Evolutionary conservation across 1,140 invertebrate species (phyloP).

Genomic region (Phthorimaea operculella): DNA sequence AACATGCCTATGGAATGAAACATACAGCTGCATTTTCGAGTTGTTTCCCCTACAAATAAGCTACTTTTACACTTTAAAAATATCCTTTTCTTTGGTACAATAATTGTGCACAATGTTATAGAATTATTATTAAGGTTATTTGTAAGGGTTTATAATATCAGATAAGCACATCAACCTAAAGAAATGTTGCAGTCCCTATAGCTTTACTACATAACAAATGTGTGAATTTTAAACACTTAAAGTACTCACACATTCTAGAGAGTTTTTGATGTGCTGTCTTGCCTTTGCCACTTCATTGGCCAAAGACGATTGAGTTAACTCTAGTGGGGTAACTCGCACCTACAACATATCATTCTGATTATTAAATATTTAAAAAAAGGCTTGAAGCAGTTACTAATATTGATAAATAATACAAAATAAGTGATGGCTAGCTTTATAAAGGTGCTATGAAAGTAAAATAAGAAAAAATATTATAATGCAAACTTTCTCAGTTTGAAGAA

Average conservation of each 20-base stretch:
- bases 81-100: not conserved
- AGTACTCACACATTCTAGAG: slow-evolving; percentile 72
- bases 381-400: not conserved
- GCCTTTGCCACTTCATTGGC: slow-evolving; percentile 75
- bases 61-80: not conserved
- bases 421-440: not conserved
- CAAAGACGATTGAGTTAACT: slow-evolving; percentile 59
- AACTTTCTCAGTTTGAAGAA: no score
- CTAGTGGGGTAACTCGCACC: slow-evolving; percentile 35
- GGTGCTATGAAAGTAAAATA: not conserved
- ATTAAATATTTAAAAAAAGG: not conserved
- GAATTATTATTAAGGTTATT: no score
- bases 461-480: no score
- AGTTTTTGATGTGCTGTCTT: slow-evolving; percentile 74
- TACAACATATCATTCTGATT: slow-evolving; percentile 35
- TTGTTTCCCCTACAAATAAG: not conserved
- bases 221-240: slow-evolving; percentile 21
- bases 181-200: slow-evolving; percentile 2
- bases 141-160: slow-evolving; percentile 4
- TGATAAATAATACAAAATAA: slow-evolving; percentile 5
- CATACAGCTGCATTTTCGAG: not conserved
- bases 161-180: slow-evolving; percentile 17
- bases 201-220: slow-evolving; percentile 10
- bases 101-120: not conserved
- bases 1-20: not conserved